Base-by-base conservation (phyloP, 2,797 vertebrate genomes). In the Danio jaintianensis region DNA sequence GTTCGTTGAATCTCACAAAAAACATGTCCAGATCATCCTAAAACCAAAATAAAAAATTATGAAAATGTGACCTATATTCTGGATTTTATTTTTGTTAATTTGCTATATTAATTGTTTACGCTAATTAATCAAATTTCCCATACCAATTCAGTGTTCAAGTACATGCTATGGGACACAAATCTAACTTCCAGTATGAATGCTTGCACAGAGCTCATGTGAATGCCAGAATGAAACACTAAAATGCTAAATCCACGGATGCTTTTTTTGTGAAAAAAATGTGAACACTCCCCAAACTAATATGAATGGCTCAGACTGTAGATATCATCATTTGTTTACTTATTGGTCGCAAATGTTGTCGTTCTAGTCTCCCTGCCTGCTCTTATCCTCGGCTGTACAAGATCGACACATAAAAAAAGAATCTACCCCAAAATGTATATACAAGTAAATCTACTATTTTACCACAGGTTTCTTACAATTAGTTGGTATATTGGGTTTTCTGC, bases 391-490 rank as follows among this genome's bases (percentile, higher is more conserved):
- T 93, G 89, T 93, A 93, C 90, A 93, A 86, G 85, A 89, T 86
- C 79, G 90, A 90, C 87, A 91, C 87, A 86, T 86, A 80, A 75
- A 86, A 88, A 82, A 89, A 84, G 40, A 82, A 81, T 84, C 88
- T 87, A 86, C 83, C 90, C 29, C 85, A 87, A 91, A 86, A 90
- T 83, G 72, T 91, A 92, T 94, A 83, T 94, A 94, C 91, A 95
- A 73, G 83, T 89, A 93, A 89, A 90, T 88, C 87, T 89, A 88
- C 77, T 29, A 85, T 85, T 85, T 85, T 89, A 92, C 89, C 90
- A 93, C 91, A 91, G 88, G 88, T 89, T 89, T 90, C 86, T 88
- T 90, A 92, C 82, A 86, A 88, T 90, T 87, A 90, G 79, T 89
- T 88, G 85, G 85, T 89, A 89, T 79, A 87, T 89, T 52, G 15